Percentiles rank a stretch among this genome's conserved stretches.
These are phyloP conservation scores for Zaprionus gabonicus DNA, from an alignment of 1,140 invertebrate species.

Conservation along the genomic window DNA sequence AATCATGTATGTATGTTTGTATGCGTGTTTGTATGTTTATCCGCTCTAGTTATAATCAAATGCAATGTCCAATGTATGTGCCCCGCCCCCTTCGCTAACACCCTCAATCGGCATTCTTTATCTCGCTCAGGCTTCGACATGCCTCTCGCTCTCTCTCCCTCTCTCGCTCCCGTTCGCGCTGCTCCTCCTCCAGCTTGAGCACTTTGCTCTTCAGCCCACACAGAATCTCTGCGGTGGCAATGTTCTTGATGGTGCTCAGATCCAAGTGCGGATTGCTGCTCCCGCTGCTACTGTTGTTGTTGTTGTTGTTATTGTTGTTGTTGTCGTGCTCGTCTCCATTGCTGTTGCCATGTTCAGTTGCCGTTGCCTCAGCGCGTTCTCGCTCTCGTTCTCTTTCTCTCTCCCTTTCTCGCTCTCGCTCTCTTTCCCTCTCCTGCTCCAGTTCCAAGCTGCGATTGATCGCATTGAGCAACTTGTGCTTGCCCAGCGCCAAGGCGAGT, in stretches of 20 bases:
- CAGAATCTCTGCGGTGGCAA: conserved; percentile 78
- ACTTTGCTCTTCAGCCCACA: conserved; percentile 81
- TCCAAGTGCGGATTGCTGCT: conserved; percentile 73
- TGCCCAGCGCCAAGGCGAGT: conserved; percentile 63
- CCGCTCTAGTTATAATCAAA: conserved; percentile 8
- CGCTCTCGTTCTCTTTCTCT: not conserved
- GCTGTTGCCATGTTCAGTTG: conserved; percentile 22
- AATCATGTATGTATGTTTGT: conserved; percentile 10
- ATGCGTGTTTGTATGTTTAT: conserved; percentile 1
- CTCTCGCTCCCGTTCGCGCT: conserved; percentile 61
- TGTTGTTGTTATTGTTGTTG: conserved; percentile 52
- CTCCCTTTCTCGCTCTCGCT: conserved; percentile 7
- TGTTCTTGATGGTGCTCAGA: conserved; percentile 80
- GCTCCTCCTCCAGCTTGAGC: conserved; percentile 77
- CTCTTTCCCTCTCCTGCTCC: conserved; percentile 39
- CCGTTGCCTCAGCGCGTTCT: conserved; percentile 2
- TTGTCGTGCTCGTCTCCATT: conserved; percentile 49
- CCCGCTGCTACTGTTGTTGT: conserved; percentile 63
- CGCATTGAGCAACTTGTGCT: conserved; percentile 69
- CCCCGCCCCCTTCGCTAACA: conserved; percentile 28
- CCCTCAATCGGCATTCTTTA: conserved; percentile 77
- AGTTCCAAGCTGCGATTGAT: conserved; percentile 71
- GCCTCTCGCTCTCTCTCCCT: conserved; percentile 56
- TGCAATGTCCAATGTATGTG: conserved; percentile 22
- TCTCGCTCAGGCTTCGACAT: conserved; percentile 73